Conservation (phyloP, 2,797 vertebrate species). For the Poecile montanus region DNA sequence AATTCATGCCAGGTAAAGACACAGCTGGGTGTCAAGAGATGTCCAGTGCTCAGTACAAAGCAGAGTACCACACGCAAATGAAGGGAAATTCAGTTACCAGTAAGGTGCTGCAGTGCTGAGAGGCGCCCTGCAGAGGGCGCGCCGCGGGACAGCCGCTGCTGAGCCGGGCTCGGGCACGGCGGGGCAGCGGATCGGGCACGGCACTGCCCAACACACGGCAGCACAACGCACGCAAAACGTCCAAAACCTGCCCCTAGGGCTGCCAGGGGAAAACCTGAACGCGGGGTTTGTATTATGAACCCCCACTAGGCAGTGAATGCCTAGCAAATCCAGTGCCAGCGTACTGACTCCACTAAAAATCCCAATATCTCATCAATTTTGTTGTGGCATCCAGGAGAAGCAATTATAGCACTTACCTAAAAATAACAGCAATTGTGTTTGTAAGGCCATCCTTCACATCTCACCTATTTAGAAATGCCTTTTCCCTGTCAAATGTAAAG, state of each 20-base stretch:
- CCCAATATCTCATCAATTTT: not conserved
- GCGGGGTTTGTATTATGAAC: not conserved
- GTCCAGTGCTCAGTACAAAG: not conserved
- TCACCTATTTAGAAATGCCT: not conserved
- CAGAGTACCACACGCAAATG: fast-evolving
- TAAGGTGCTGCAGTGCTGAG: fast-evolving
- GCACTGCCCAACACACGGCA: not conserved
- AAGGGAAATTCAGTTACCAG: fast-evolving
- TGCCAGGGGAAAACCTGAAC: not conserved
- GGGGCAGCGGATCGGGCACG: not conserved
- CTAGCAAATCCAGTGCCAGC: not conserved
- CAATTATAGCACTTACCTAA: not conserved
- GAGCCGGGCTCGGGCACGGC: too few relatives aligned
- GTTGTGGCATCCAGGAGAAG: not conserved
- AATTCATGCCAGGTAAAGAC: not conserved
- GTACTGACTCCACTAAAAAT: not conserved
- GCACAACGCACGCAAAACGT: not conserved
- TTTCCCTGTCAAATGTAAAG: not conserved
- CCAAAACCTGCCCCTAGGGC: not conserved
- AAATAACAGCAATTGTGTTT: not conserved
- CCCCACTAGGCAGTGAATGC: not conserved
- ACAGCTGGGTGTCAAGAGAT: not conserved
- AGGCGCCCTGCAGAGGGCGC: constrained; percentile 44
- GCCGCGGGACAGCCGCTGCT: not conserved
- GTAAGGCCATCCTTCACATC: not conserved